These are phyloP conservation scores for Eilema griseolum DNA, from an alignment of 2,888 invertebrate species.

Conservation along the genomic window DNA sequence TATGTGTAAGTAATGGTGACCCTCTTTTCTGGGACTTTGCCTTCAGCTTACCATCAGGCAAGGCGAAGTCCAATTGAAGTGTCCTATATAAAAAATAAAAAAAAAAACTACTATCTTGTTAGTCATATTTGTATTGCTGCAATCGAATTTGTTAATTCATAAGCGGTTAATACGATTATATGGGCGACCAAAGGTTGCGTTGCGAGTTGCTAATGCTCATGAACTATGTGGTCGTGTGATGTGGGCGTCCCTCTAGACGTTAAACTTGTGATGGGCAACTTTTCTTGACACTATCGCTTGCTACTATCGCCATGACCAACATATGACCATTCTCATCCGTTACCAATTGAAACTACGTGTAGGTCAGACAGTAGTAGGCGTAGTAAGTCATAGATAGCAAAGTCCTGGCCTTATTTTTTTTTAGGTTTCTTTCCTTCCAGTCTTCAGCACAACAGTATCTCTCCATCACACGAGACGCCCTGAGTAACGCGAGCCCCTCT, in stretches of 20 bases:
- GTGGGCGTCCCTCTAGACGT: neutral
- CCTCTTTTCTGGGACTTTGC: no score
- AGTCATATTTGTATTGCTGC: neutral
- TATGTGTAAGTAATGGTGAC: no score
- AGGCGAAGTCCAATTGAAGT: no score
- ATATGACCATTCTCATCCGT: neutral
- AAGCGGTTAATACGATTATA: constrained; percentile 4
- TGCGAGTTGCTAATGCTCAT: neutral
- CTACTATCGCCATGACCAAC: neutral
- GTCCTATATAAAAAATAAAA: no score
- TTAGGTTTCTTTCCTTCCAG: no score
- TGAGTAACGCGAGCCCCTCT: no score
- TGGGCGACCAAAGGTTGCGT: neutral
- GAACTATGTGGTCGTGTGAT: neutral
- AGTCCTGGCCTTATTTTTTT: neutral
- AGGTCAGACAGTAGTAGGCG: neutral
- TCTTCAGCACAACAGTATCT: no score
- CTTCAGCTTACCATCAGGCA: no score
- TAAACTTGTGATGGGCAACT: neutral
- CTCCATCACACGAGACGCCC: no score
- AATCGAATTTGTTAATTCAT: constrained; percentile 4
- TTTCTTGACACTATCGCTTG: neutral
- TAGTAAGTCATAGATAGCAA: neutral
- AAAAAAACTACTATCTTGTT: neutral
- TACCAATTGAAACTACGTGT: neutral